Conservation (phyloP, 2,888 invertebrate species). For the Marronus borbonicus region DNA sequence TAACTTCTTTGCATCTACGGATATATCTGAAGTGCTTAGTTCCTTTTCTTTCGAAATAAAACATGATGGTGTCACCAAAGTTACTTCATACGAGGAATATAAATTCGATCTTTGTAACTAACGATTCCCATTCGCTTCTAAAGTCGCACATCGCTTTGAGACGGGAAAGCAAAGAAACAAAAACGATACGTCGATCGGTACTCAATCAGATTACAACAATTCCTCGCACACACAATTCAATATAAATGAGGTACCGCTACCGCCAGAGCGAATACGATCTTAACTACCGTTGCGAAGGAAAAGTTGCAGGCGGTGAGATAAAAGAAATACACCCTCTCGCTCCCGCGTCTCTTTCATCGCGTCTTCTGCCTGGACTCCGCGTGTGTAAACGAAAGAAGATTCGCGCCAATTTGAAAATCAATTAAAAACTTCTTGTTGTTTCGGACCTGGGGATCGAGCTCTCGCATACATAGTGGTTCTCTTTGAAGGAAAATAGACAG, state of each 20-base stretch:
- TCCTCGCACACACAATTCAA: slow-evolving; percentile 30
- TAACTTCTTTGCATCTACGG: too few relatives aligned
- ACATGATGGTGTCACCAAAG: too few relatives aligned
- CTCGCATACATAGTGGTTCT: neutral
- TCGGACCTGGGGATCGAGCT: neutral
- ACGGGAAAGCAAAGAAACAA: neutral
- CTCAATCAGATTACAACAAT: slow-evolving; percentile 24
- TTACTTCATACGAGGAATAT: too few relatives aligned
- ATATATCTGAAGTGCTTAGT: too few relatives aligned
- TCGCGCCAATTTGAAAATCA: slow-evolving; percentile 37
- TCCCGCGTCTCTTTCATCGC: neutral
- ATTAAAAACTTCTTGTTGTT: slow-evolving; percentile 40
- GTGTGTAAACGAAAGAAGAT: neutral
- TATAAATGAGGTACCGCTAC: slow-evolving; percentile 11
- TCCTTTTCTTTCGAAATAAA: too few relatives aligned
- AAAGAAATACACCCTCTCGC: neutral
- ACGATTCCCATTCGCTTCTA: too few relatives aligned
- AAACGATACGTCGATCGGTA: slow-evolving; percentile 12
- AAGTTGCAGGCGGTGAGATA: slow-evolving; percentile 2
- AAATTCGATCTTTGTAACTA: too few relatives aligned
- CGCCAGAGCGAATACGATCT: slow-evolving; percentile 4
- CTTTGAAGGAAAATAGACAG: slow-evolving; percentile 10
- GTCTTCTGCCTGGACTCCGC: neutral
- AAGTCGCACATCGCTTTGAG: too few relatives aligned
- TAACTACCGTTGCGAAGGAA: slow-evolving; percentile 9